Evolutionary conservation across 2,797 vertebrate species (phyloP).

Genomic region (Luscinia luscinia): DNA sequence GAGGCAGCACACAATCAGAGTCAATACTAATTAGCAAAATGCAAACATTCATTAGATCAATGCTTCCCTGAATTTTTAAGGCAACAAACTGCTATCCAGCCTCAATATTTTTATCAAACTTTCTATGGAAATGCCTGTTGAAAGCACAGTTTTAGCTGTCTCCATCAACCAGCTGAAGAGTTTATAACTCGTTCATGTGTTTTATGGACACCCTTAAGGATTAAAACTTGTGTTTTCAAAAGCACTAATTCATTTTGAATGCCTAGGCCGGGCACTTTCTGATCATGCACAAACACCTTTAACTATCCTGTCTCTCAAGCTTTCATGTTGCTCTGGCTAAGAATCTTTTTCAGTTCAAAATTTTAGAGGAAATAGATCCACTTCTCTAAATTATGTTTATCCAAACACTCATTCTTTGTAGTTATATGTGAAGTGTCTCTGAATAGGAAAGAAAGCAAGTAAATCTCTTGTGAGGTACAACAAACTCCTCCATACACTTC

Average conservation of each 20-base stretch:
- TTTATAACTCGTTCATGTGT: neutral
- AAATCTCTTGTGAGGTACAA: neutral
- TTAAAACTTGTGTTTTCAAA: neutral
- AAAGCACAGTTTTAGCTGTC: neutral
- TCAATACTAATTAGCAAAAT: constrained; percentile 57
- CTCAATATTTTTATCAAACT: neutral
- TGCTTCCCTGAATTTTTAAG: constrained; percentile 7
- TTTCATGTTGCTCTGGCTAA: neutral
- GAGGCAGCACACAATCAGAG: constrained; percentile 2
- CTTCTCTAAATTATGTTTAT: neutral
- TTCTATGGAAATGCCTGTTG: neutral
- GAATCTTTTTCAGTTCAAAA: neutral
- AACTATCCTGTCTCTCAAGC: neutral
- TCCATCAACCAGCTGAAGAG: neutral
- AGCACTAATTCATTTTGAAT: neutral
- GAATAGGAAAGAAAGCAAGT: neutral
- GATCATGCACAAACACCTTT: neutral
- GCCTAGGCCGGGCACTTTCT: neutral
- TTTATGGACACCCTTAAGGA: neutral
- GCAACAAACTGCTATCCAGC: neutral
- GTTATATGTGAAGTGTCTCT: neutral
- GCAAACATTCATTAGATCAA: constrained; percentile 56
- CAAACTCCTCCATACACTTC: neutral
- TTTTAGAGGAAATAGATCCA: neutral
- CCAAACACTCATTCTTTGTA: neutral